A percentile compares a stretch with the other conserved stretches of the same genome.
phyloP scores from a whole-genome alignment of 2,888 invertebrate species.

The Sinotaia quadrata region DNA sequence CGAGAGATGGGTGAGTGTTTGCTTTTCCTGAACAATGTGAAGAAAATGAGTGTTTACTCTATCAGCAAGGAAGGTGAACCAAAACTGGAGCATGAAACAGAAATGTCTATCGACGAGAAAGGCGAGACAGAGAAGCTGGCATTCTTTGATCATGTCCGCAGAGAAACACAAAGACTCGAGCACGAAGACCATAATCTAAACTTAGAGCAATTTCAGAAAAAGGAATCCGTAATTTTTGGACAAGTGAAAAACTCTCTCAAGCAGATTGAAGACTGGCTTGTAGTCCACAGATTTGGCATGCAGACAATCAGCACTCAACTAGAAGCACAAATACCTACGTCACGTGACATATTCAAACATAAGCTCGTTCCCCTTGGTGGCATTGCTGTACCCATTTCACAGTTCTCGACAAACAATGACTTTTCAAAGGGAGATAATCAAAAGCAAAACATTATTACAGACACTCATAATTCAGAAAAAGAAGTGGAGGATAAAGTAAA shows the following conservation, averaged over 20 bases:
- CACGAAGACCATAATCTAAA: too few species aligned
- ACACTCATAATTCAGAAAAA: too few species aligned
- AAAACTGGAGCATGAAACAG: background rate
- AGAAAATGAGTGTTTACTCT: constrained; percentile 53
- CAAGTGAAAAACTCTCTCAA: background rate
- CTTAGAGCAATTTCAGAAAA: background rate
- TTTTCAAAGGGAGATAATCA: too few species aligned
- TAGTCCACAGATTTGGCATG: constrained; percentile 19
- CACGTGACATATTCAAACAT: background rate
- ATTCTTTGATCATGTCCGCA: background rate
- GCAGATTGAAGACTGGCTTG: constrained; percentile 10
- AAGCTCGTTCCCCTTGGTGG: constrained; percentile 17
- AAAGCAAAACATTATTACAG: too few species aligned
- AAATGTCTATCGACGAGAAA: background rate
- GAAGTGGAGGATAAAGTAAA: too few species aligned
- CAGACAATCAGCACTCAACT: background rate
- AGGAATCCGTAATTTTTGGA: background rate
- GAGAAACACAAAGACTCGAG: background rate
- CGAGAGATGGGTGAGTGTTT: constrained; percentile 55
- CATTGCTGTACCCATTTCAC: too few species aligned
- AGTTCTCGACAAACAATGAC: too few species aligned
- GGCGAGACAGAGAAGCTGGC: background rate
- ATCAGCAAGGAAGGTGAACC: constrained; percentile 31
- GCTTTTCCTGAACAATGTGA: constrained; percentile 65
- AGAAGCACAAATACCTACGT: background rate